A percentile compares a stretch with the other conserved stretches of the same genome.
Conservation (phyloP, 2,888 invertebrate genomes). For the Idaea dimidiata region DNA sequence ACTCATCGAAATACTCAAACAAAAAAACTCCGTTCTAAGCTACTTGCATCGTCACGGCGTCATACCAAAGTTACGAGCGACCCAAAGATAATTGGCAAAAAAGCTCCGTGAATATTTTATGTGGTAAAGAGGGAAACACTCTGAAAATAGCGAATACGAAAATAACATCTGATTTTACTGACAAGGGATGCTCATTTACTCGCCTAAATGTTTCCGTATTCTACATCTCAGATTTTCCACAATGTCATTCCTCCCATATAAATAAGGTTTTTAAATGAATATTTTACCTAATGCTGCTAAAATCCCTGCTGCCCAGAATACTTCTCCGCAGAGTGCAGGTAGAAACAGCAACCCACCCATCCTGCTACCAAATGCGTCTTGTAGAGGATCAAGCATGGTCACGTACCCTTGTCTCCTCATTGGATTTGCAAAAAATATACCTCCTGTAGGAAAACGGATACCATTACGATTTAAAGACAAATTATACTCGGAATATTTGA, state of each 20-base stretch:
- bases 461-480: background rate
- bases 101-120: background rate
- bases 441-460: conserved; percentile 82
- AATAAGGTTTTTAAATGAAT: background rate
- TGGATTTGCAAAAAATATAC: conserved; percentile 98
- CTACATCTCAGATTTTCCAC: background rate
- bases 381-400: conserved; percentile 99
- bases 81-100: conserved; percentile 10
- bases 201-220: background rate
- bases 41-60: background rate
- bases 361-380: conserved; percentile 96
- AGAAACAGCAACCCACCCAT: conserved; percentile 98
- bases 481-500: background rate
- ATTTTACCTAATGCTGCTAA: conserved; percentile 93
- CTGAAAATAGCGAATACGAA: background rate
- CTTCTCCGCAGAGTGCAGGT: conserved; percentile 98
- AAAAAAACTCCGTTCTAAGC: background rate
- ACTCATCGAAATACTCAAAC: background rate
- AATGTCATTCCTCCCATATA: background rate
- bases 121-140: background rate
- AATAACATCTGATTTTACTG: conserved; percentile 1
- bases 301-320: conserved; percentile 99
- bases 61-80: background rate
- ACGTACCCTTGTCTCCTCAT: conserved; percentile 99
- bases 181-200: background rate